phyloP scores from a whole-genome alignment of 2,888 invertebrate species.

The Athetis lepigone region DNA sequence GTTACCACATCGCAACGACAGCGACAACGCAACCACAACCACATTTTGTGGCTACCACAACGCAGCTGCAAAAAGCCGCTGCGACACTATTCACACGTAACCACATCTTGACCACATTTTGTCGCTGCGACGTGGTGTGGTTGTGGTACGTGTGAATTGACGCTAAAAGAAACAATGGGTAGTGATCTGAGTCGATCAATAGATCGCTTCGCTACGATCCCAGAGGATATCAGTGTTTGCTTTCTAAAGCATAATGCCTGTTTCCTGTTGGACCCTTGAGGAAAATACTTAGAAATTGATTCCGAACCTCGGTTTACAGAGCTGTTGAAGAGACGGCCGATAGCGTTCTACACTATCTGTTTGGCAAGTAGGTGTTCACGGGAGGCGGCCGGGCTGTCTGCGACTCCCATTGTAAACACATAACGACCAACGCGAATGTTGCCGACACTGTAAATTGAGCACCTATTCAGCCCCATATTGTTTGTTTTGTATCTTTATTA shows the following conservation, averaged over 20 bases:
- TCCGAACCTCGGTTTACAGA: slow-evolving; percentile 79
- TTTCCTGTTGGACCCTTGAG: slow-evolving; percentile 65
- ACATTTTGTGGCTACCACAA: too few species aligned
- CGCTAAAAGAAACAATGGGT: slow-evolving; percentile 48
- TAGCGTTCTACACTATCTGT: slow-evolving; percentile 72
- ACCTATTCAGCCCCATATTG: slow-evolving; percentile 30
- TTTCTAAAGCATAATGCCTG: slow-evolving; percentile 65
- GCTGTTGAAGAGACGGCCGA: slow-evolving; percentile 80
- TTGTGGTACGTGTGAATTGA: too few species aligned
- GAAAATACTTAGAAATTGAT: slow-evolving; percentile 79
- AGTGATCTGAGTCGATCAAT: slow-evolving; percentile 42
- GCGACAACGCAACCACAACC: too few species aligned
- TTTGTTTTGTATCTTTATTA: slow-evolving; percentile 42
- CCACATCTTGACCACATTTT: too few species aligned
- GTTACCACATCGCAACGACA: too few species aligned
- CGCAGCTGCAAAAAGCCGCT: too few species aligned
- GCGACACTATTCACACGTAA: too few species aligned
- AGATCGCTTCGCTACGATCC: slow-evolving; percentile 42
- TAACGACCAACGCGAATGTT: slow-evolving; percentile 48
- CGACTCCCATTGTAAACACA: slow-evolving; percentile 58
- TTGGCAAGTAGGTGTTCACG: slow-evolving; percentile 71
- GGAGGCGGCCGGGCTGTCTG: slow-evolving; percentile 37
- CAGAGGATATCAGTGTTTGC: slow-evolving; percentile 62
- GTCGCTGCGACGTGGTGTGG: too few species aligned
- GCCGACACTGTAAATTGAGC: slow-evolving; percentile 55